Conservation (phyloP, 2,888 invertebrate genomes). For the Rhaphigaster nebulosa region DNA sequence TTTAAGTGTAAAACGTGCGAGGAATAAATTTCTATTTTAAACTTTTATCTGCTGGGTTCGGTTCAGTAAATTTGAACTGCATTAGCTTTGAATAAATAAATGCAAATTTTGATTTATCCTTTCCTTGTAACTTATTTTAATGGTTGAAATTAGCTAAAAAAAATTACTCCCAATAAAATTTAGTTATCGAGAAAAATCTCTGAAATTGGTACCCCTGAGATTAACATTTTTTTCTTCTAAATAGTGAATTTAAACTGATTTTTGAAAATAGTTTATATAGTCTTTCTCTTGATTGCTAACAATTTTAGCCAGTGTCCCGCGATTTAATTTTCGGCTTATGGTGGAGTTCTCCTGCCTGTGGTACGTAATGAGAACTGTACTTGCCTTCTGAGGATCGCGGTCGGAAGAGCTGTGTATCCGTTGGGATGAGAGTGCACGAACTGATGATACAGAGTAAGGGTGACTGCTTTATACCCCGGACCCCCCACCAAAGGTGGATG, state of each 20-base stretch:
- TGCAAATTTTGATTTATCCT: too few relatives aligned
- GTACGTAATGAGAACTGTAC: neutral
- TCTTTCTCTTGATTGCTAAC: neutral
- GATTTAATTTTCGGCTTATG: neutral
- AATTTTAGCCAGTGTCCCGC: too few relatives aligned
- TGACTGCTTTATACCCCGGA: neutral
- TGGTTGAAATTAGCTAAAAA: neutral
- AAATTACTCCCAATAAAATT: neutral
- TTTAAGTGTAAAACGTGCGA: too few relatives aligned
- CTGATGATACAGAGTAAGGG: slow-evolving; percentile 3
- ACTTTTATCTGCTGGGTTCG: neutral
- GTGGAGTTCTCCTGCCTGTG: neutral
- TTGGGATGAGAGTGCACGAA: slow-evolving; percentile 34
- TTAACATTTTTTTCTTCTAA: neutral
- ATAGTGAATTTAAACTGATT: neutral
- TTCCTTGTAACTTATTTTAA: neutral
- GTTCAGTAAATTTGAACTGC: neutral
- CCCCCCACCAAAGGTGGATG: neutral
- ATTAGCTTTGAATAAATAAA: neutral
- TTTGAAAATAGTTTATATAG: neutral
- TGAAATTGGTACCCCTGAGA: neutral
- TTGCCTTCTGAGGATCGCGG: neutral
- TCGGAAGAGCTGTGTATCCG: slow-evolving; percentile 1
- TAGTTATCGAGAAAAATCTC: neutral
- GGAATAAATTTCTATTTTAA: neutral